Evolutionary conservation across 2,797 vertebrate species (phyloP), one percentile per base, ranked within the genome.

Genomic region (Falco biarmicus): DNA sequence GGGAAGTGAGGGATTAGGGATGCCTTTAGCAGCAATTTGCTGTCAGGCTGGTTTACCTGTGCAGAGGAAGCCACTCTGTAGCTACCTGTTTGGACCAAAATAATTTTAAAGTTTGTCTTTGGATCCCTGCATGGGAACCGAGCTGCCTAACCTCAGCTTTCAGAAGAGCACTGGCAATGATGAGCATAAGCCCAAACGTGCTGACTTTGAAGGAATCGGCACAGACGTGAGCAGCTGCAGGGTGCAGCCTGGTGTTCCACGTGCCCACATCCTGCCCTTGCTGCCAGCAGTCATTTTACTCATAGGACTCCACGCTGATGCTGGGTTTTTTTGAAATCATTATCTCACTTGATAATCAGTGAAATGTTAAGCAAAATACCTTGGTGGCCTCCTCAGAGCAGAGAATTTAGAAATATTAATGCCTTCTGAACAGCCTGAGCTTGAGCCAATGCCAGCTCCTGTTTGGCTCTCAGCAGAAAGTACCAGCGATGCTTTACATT

Each of bases 261-360:
- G 57, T 0, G 0, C 61, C 37, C 0, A 0, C 47, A 68, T 61
- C 85, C 92, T 93, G 80, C 85, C 50, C 79, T 86, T 1, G 0
- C 51, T 79, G 53, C 43, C 61, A 64, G 51, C 48, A 75, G 15
- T 39, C 61, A 14, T n/a, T 48, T 74, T 53, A 68, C 73, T 66
- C 83, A 57, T 9, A 85, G 28, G 1, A 5, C 26, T 76, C 48
- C 43, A 37, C 8, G 57, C 39, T 0, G 7, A 74, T 32, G 32
- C 26, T 1, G 5, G 61, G 4, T 54, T 83, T 43, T 19, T 50
- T 90, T 43, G 21, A 94, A 89, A 57, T 68, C 8, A 6, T 87
- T 68, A 60, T 86, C 22, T 89, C 19, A 2, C 47, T 64, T 61
- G 37, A 32, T 41, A 64, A 25, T 48, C 37, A 18, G 1, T 50